Conservation (phyloP, 1,140 invertebrate genomes). For the Riptortus pedestris region DNA sequence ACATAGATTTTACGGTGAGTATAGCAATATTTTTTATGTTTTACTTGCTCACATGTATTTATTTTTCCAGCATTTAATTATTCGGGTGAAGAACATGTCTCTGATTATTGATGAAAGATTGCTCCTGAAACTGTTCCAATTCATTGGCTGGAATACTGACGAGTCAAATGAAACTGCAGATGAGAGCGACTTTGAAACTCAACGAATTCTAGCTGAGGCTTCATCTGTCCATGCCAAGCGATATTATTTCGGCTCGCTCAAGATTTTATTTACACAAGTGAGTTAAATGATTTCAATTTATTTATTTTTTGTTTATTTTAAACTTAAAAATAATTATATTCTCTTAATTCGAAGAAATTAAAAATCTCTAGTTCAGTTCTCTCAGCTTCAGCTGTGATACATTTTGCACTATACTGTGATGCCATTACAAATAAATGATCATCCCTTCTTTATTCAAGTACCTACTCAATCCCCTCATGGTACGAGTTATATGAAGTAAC, state of each 20-base stretch:
- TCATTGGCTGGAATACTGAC: constrained; percentile 41
- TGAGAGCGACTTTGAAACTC: constrained; percentile 65
- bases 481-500: no score
- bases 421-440: no score
- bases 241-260: constrained; percentile 83
- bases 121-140: constrained; percentile 72
- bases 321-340: not conserved
- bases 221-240: constrained; percentile 67
- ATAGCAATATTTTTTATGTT: no score
- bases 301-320: not conserved
- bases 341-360: not conserved
- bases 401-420: no score
- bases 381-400: no score
- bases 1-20: no score
- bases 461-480: no score
- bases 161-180: constrained; percentile 45
- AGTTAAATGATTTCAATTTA: constrained; percentile 20
- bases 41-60: no score
- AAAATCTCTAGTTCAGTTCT: no score
- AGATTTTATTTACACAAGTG: constrained; percentile 63
- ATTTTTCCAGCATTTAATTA: constrained; percentile 59
- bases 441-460: no score
- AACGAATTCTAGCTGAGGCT: constrained; percentile 64
- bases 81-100: constrained; percentile 72
- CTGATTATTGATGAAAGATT: constrained; percentile 79